Base-by-base conservation (phyloP, 2,113 vertebrate species). In the Rhea pennata region DNA sequence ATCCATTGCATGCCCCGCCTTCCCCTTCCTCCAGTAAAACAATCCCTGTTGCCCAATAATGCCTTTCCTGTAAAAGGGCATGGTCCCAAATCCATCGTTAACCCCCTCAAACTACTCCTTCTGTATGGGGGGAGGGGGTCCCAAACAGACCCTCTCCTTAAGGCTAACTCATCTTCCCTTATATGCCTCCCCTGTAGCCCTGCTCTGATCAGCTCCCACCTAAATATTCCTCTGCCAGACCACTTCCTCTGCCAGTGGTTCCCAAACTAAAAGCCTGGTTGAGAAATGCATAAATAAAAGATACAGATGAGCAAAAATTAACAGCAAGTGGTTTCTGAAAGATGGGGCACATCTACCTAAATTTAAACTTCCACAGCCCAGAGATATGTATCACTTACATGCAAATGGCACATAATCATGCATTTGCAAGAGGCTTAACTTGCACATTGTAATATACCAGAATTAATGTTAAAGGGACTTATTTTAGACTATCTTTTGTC, bases 351-450 rank as follows among this genome's bases (percentile, higher is more conserved):
- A 0, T 22, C 24, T 12, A 27, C 36, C 24, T 42, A 5, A 8
- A 16, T 27, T 5, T 6, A 11, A 51, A 15, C 11, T 31, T 13
- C 23, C 39, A 2, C 31, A 29, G 50, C 36, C 36, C 44, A 59
- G 65, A 36, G 42, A 21, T 4, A 1, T 1, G 62, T 20, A 8
- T 19, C n/a, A 1, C 36, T 23, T 3, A 5, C 5, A 2, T 4
- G 42, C 31, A 29, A 11, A 7, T 24, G 31, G n/a, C 62, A 6
- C 31, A 2, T 0, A 7, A 10, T 7, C 12, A 1, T 5, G 4
- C 19, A 3, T 11, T 36, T 10, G 21, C 17, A 10, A 5, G 58
- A 20, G 29, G 40, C 3, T 26, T 5, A 15, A 14, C 36, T 20
- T 13, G 23, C 7, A 4, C 10, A 21, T 5, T 10, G 27, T 48